Conservation (phyloP, 1,140 invertebrate species). For the Calliphora vicina region DNA sequence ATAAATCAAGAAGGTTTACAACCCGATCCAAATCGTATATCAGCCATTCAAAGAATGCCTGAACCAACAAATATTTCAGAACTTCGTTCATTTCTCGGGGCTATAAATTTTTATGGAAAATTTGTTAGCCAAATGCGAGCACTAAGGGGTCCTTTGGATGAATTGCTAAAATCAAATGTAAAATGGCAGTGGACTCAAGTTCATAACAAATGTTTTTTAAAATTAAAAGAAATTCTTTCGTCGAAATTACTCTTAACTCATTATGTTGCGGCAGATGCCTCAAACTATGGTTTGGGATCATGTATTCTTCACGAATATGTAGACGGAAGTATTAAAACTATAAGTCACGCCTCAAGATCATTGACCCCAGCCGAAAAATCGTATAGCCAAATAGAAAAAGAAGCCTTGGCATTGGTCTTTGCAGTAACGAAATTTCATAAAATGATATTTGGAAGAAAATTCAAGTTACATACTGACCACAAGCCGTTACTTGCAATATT, state of each 20-base stretch:
- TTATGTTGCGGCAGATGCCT: constrained; percentile 35
- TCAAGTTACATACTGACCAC: constrained; percentile 47
- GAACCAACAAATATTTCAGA: constrained; percentile 22
- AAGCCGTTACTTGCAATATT: constrained; percentile 28
- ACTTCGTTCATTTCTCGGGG: constrained; percentile 45
- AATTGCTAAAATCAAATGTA: no score
- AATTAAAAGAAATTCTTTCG: constrained; percentile 27
- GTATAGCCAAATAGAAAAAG: constrained; percentile 64
- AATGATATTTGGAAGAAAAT: constrained; percentile 54
- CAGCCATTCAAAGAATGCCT: constrained; percentile 45
- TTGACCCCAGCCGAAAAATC: constrained; percentile 59
- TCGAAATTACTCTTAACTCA: constrained; percentile 23
- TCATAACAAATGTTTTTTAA: constrained; percentile 22
- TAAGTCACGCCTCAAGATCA: constrained; percentile 56
- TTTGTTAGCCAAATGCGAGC: constrained; percentile 45
- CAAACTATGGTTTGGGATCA: constrained; percentile 40
- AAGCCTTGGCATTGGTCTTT: constrained; percentile 64
- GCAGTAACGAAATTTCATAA: constrained; percentile 57
- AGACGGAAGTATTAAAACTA: constrained; percentile 49
- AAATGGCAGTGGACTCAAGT: constrained; percentile 17
- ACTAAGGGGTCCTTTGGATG: constrained; percentile 54
- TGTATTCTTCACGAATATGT: constrained; percentile 48
- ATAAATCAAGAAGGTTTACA: constrained; percentile 56
- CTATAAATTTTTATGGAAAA: constrained; percentile 47
- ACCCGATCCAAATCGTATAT: constrained; percentile 52